Evolutionary conservation across 2,888 invertebrate genomes (phyloP).

Genomic region (Scrobipalpa costella): DNA sequence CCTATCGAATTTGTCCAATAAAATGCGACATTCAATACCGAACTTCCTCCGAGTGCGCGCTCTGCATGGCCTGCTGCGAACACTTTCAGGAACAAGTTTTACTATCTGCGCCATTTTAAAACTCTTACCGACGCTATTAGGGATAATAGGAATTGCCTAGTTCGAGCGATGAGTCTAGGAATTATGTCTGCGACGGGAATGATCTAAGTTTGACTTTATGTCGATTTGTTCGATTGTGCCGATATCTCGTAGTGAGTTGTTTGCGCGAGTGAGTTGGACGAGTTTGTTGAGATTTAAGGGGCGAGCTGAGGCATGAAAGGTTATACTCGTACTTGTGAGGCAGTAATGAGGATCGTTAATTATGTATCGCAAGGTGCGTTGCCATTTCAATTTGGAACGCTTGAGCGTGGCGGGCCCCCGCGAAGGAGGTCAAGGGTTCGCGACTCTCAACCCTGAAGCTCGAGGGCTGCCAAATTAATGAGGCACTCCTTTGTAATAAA

Average conservation of each 20-base stretch:
- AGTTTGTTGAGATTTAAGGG: conserved; percentile 30
- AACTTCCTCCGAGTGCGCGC: conserved; percentile 63
- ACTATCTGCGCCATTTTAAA: conserved; percentile 75
- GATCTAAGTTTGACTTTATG: conserved; percentile 73
- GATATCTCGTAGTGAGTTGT: conserved; percentile 22
- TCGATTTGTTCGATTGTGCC: conserved; percentile 50
- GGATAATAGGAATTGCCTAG: conserved; percentile 78
- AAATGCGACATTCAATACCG: conserved; percentile 70
- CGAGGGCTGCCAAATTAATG: conserved; percentile 82
- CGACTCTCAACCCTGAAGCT: conserved; percentile 78
- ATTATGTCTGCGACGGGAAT: conserved; percentile 70
- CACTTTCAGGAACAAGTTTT: conserved; percentile 73
- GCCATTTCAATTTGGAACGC: conserved; percentile 68
- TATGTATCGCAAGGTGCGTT: conserved; percentile 78
- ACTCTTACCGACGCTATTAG: conserved; percentile 77
- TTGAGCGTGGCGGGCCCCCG: conserved; percentile 71
- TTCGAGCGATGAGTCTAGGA: conserved; percentile 68
- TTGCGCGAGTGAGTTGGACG: conserved; percentile 37
- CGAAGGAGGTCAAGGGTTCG: conserved; percentile 79
- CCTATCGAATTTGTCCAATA: conserved; percentile 70
- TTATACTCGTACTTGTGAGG: conserved; percentile 65
- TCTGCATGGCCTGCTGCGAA: conserved; percentile 68
- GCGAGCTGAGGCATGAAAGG: conserved; percentile 35
- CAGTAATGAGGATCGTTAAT: conserved; percentile 79
- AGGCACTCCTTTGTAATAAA: conserved; percentile 82